A percentile compares a stretch with the other conserved stretches of the same genome.
phyloP scores from a whole-genome alignment of 2,888 invertebrate genomes.

The Tinea pellionella region DNA sequence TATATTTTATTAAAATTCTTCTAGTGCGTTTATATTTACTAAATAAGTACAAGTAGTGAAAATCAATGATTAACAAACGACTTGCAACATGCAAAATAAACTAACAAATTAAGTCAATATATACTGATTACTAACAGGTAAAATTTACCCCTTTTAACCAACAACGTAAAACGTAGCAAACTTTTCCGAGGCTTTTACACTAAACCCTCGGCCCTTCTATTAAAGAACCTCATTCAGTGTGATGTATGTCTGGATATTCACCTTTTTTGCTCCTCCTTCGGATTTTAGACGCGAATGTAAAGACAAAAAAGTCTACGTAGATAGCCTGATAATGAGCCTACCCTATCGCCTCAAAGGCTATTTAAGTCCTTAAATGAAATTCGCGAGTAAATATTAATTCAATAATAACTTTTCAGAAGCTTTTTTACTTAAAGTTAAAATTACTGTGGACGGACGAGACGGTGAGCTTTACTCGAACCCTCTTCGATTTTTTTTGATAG shows the following conservation, averaged over 20 bases:
- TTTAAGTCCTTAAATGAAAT: too few relatives aligned
- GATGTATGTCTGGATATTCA: conserved; percentile 1
- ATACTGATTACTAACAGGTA: neutral
- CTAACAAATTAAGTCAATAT: neutral
- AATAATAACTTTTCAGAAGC: neutral
- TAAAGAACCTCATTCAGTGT: conserved; percentile 1
- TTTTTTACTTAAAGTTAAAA: neutral
- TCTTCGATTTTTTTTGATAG: conserved; percentile 53
- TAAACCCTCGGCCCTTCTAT: conserved; percentile 2
- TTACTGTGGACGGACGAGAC: neutral
- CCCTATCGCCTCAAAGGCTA: neutral
- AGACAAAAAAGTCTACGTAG: neutral
- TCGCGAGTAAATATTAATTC: neutral
- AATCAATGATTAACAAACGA: too few relatives aligned
- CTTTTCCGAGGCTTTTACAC: neutral
- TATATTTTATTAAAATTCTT: too few relatives aligned
- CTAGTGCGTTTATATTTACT: too few relatives aligned
- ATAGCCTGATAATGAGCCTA: neutral
- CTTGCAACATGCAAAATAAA: too few relatives aligned
- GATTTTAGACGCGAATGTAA: neutral
- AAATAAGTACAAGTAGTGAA: too few relatives aligned
- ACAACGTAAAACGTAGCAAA: neutral
- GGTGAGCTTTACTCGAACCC: neutral
- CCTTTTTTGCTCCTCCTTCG: conserved; percentile 2
- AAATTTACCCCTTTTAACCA: neutral